These are phyloP conservation scores for Stigmatopora argus DNA, from an alignment of 2,113 vertebrate species.

Conservation along the genomic window DNA sequence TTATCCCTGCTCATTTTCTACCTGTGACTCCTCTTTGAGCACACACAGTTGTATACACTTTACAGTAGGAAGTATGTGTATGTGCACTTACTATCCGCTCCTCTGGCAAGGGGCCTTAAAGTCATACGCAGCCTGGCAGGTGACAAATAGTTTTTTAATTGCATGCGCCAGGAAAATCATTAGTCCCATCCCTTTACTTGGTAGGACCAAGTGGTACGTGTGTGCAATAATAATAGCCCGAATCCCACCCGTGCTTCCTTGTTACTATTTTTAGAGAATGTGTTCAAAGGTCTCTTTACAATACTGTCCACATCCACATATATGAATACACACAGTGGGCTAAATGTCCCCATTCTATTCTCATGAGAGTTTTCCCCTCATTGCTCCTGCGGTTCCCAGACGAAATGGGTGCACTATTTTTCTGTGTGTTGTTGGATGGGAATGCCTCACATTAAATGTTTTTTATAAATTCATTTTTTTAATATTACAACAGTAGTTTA, in stretches of 20 bases:
- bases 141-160: conserved; percentile 94
- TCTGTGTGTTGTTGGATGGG: conserved; percentile 23
- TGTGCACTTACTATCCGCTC: conserved; percentile 45
- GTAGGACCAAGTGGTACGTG: conserved; percentile 68
- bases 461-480: conserved; percentile 22
- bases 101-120: conserved; percentile 63
- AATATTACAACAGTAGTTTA: conserved; percentile 64
- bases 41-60: conserved; percentile 29
- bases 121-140: conserved; percentile 71
- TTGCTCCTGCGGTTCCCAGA: conserved; percentile 46
- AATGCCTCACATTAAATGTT: background rate
- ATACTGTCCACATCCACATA: conserved; percentile 8
- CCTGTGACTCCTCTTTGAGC: conserved; percentile 11
- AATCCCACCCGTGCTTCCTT: conserved; percentile 48
- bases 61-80: conserved; percentile 9
- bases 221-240: conserved; percentile 73
- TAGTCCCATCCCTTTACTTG: conserved; percentile 78
- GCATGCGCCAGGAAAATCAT: conserved; percentile 83
- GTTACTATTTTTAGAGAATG: conserved; percentile 71
- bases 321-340: conserved; percentile 32
- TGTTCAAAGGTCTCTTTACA: conserved; percentile 52
- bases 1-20: conserved; percentile 14
- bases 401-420: conserved; percentile 41
- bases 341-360: conserved; percentile 52
- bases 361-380: conserved; percentile 54